These are phyloP conservation scores for Lepas anatifera DNA, from an alignment of 2,888 invertebrate genomes.

Conservation along the genomic window DNA sequence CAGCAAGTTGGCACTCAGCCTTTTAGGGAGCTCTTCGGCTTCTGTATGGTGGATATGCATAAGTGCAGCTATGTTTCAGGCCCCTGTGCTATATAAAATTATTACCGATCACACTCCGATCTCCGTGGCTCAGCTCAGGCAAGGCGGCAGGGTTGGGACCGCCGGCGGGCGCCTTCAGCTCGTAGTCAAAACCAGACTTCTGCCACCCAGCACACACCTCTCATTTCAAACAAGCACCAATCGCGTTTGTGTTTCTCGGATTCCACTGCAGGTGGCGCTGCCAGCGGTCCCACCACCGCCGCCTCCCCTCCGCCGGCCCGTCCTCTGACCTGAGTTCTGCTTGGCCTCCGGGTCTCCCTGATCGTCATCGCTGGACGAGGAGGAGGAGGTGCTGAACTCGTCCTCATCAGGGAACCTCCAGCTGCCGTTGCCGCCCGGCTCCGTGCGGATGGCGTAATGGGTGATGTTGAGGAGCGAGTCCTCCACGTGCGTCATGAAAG, in stretches of 20 bases:
- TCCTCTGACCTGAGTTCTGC: not conserved
- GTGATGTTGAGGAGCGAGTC: not conserved
- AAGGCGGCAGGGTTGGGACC: not conserved
- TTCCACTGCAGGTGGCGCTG: not conserved
- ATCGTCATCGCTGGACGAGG: not conserved
- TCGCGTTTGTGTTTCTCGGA: too few species aligned
- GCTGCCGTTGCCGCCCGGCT: conserved; percentile 2
- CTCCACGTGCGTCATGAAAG: not conserved
- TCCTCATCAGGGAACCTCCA: conserved; percentile 3
- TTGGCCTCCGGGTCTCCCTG: not conserved
- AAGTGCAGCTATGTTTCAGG: too few species aligned
- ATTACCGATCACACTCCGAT: too few species aligned
- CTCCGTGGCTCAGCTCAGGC: too few species aligned
- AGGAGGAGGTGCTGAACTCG: conserved; percentile 7
- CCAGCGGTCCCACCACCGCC: not conserved
- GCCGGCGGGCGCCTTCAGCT: not conserved
- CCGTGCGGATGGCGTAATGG: not conserved
- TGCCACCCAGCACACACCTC: too few species aligned
- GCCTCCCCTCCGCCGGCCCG: not conserved
- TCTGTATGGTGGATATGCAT: too few species aligned
- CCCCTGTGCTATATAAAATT: too few species aligned
- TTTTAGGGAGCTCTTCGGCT: too few species aligned
- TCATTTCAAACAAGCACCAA: too few species aligned
- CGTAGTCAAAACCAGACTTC: too few species aligned
- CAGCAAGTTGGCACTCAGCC: too few species aligned